These are phyloP conservation scores for Seira sanloemensis DNA, from an alignment of 2,888 invertebrate species.

Conservation along the genomic window DNA sequence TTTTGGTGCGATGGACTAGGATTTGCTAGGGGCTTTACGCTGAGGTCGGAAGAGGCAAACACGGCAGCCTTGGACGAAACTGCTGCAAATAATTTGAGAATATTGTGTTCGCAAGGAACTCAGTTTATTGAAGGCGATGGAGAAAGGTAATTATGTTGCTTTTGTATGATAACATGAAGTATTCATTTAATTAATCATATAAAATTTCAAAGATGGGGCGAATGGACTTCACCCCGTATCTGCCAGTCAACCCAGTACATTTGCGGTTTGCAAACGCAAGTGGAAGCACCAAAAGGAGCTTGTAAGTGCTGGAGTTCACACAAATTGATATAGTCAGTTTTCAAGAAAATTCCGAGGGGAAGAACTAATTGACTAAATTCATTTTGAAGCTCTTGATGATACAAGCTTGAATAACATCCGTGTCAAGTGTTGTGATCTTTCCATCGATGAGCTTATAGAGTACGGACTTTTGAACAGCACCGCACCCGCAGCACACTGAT, in stretches of 20 bases:
- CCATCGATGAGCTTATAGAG: neutral
- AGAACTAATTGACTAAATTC: too few species aligned
- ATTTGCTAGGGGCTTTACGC: conserved; percentile 59
- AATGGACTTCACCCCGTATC: conserved; percentile 65
- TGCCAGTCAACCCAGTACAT: conserved; percentile 61
- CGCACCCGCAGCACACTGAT: too few species aligned
- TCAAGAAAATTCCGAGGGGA: too few species aligned
- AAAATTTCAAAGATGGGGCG: conserved; percentile 51
- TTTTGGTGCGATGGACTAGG: conserved; percentile 64
- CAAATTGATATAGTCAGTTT: neutral
- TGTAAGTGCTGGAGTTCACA: conserved; percentile 50
- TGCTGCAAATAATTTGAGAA: conserved; percentile 68
- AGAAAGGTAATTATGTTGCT: conserved; percentile 55
- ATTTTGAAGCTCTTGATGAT: conserved; percentile 65
- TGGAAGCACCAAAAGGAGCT: conserved; percentile 66
- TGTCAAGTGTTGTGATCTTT: conserved; percentile 69
- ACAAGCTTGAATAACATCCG: conserved; percentile 69
- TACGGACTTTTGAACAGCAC: conserved; percentile 20
- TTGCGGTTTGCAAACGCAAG: conserved; percentile 71
- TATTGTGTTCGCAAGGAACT: conserved; percentile 61
- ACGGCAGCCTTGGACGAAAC: conserved; percentile 65
- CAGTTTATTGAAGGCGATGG: conserved; percentile 65
- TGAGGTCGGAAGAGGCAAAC: conserved; percentile 48
- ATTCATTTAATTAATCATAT: neutral
- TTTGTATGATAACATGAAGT: neutral